Conservation (phyloP, 2,888 invertebrate species). For the Sclerodermus sp. region DNA sequence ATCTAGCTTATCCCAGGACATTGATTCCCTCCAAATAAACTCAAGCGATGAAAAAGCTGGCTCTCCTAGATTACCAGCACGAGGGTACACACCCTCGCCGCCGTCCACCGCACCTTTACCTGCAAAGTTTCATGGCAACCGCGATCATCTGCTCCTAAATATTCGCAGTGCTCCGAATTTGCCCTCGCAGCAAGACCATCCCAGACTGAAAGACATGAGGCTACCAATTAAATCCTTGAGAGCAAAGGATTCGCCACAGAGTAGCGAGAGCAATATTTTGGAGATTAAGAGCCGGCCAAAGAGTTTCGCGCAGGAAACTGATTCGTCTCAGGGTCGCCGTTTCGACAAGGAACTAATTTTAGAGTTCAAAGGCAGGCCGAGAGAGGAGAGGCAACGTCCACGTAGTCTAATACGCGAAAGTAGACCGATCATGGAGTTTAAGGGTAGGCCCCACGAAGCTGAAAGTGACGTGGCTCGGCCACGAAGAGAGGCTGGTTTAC, state of each 20-base stretch:
- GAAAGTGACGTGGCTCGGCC: constrained; percentile 39
- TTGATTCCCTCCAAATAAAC: constrained; percentile 53
- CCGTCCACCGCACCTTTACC: constrained; percentile 84
- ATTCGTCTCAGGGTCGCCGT: constrained; percentile 61
- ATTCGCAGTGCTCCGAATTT: constrained; percentile 80
- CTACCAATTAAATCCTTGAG: constrained; percentile 74
- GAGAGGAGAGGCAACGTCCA: constrained; percentile 50
- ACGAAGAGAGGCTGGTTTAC: constrained; percentile 59
- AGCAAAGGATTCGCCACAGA: constrained; percentile 66
- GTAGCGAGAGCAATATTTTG: constrained; percentile 66
- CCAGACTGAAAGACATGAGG: constrained; percentile 72
- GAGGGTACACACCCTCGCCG: constrained; percentile 79
- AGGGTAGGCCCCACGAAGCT: constrained; percentile 64
- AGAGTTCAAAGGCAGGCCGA: constrained; percentile 72
- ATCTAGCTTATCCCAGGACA: constrained; percentile 49
- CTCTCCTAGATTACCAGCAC: constrained; percentile 62
- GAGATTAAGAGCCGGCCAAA: constrained; percentile 63
- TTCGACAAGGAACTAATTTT: constrained; percentile 63
- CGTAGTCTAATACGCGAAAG: constrained; percentile 50
- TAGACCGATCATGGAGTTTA: constrained; percentile 73
- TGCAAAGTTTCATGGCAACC: constrained; percentile 70
- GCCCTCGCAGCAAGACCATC: constrained; percentile 66
- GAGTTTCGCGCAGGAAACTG: constrained; percentile 55
- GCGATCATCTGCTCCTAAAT: constrained; percentile 67
- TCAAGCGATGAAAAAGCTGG: constrained; percentile 50